Conservation (phyloP, 64 coral and sea anemone genomes). For the Stichodactyla helianthus region DNA sequence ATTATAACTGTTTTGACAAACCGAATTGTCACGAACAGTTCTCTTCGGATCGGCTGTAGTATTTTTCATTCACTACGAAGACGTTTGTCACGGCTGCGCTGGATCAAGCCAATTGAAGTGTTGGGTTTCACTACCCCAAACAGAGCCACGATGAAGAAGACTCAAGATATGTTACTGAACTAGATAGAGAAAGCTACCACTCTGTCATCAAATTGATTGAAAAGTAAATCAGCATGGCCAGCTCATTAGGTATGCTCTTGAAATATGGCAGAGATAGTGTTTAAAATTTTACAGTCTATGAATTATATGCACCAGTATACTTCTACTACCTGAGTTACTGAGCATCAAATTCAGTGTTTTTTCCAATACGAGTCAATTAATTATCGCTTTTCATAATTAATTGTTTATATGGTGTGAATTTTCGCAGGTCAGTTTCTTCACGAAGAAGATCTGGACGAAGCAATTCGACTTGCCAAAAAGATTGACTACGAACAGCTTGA, state of each 20-base stretch:
- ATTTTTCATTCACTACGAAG: background rate
- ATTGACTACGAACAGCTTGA: conserved; percentile 52
- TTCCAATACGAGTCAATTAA: conserved; percentile 27
- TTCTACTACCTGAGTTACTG: background rate
- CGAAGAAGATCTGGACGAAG: conserved; percentile 92
- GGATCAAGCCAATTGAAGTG: background rate
- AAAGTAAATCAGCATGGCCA: conserved; percentile 60
- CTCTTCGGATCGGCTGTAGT: background rate
- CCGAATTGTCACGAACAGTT: background rate
- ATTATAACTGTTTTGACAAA: background rate
- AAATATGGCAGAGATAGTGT: background rate
- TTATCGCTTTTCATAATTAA: conserved; percentile 61
- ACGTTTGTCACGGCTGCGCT: background rate
- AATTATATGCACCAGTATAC: background rate
- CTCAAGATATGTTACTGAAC: conserved; percentile 10
- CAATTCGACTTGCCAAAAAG: conserved; percentile 74
- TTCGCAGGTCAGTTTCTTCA: conserved; percentile 89
- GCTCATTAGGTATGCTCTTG: conserved; percentile 74
- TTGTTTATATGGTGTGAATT: conserved; percentile 24
- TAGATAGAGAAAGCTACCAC: background rate
- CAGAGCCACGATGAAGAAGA: conserved; percentile 12
- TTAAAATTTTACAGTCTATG: background rate
- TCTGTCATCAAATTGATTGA: conserved; percentile 24
- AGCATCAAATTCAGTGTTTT: background rate
- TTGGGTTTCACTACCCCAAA: conserved; percentile 24